Evolutionary conservation across 1,140 invertebrate genomes (phyloP).

Genomic region (Drosophila sp.): DNA sequence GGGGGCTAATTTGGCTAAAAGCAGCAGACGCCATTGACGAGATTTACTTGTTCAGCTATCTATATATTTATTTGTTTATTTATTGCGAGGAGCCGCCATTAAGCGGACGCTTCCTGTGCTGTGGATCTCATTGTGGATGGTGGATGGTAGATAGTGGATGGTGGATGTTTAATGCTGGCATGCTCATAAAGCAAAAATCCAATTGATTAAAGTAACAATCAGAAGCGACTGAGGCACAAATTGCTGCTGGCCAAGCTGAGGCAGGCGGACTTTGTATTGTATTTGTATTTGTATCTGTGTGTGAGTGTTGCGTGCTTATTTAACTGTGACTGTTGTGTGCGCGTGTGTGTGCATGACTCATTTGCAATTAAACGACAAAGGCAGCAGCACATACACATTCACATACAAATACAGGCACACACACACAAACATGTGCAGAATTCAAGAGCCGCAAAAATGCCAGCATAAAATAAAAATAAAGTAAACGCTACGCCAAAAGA

Average conservation of each 20-base stretch:
- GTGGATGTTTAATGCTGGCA: neutral
- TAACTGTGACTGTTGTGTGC: slow-evolving; percentile 19
- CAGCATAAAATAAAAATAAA: slow-evolving; percentile 83
- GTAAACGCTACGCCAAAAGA: slow-evolving; percentile 52
- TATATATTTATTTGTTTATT: slow-evolving; percentile 54
- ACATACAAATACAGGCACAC: slow-evolving; percentile 14
- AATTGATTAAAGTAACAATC: slow-evolving; percentile 68
- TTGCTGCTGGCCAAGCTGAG: slow-evolving; percentile 51
- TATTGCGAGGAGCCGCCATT: slow-evolving; percentile 44
- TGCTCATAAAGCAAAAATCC: slow-evolving; percentile 49
- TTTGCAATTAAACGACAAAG: slow-evolving; percentile 79
- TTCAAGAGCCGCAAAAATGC: slow-evolving; percentile 79
- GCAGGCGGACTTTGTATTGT: slow-evolving; percentile 68
- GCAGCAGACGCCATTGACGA: slow-evolving; percentile 44
- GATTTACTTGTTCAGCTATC: slow-evolving; percentile 47
- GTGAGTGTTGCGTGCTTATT: slow-evolving; percentile 31
- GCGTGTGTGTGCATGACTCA: slow-evolving; percentile 70
- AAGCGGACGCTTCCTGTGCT: slow-evolving; percentile 59
- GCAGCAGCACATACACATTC: slow-evolving; percentile 29
- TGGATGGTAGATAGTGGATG: neutral
- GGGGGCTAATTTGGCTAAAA: slow-evolving; percentile 53
- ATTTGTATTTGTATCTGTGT: slow-evolving; percentile 20
- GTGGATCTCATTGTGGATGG: neutral
- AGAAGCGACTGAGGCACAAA: slow-evolving; percentile 9
- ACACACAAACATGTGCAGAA: slow-evolving; percentile 27